These are phyloP conservation scores for Agapetus fuscipes DNA, from an alignment of 2,888 invertebrate species.

Conservation along the genomic window DNA sequence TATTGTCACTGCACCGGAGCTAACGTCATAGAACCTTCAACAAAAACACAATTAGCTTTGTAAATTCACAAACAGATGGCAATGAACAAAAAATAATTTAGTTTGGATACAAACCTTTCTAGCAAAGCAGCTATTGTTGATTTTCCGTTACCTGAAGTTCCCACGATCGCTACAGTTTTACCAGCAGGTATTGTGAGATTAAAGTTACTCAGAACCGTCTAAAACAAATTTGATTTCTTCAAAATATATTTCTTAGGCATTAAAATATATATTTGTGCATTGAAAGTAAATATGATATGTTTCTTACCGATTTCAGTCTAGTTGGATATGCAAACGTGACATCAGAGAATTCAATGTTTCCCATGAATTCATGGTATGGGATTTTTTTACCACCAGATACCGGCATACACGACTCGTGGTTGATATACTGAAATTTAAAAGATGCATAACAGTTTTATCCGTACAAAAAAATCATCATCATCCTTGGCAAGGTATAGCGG, in stretches of 20 bases:
- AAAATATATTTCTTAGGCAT: too few species aligned
- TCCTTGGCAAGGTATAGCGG: too few species aligned
- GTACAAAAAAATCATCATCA: too few species aligned
- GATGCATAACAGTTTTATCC: too few species aligned
- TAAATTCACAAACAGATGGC: neutral
- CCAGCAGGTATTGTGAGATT: slow-evolving; percentile 75
- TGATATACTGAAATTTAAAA: slow-evolving; percentile 54
- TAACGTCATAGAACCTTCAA: slow-evolving; percentile 71
- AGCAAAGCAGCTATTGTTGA: slow-evolving; percentile 84
- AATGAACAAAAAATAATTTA: neutral
- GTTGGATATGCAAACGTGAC: slow-evolving; percentile 88
- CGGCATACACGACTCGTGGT: slow-evolving; percentile 58
- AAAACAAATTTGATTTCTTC: slow-evolving; percentile 23
- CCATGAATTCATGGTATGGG: slow-evolving; percentile 58
- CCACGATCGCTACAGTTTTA: slow-evolving; percentile 85
- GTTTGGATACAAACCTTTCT: slow-evolving; percentile 52
- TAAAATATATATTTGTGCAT: too few species aligned
- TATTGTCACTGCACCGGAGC: slow-evolving; percentile 60
- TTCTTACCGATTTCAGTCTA: slow-evolving; percentile 51
- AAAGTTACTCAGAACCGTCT: slow-evolving; percentile 74
- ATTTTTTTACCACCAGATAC: slow-evolving; percentile 58
- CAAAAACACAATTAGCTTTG: slow-evolving; percentile 8
- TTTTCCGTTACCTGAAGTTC: slow-evolving; percentile 91
- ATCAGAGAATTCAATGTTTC: slow-evolving; percentile 75
- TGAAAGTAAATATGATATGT: too few species aligned